Evolutionary conservation across 2,888 invertebrate species (phyloP), one percentile per base, ranked within the genome.

Genomic region (Agonum fuliginosum): DNA sequence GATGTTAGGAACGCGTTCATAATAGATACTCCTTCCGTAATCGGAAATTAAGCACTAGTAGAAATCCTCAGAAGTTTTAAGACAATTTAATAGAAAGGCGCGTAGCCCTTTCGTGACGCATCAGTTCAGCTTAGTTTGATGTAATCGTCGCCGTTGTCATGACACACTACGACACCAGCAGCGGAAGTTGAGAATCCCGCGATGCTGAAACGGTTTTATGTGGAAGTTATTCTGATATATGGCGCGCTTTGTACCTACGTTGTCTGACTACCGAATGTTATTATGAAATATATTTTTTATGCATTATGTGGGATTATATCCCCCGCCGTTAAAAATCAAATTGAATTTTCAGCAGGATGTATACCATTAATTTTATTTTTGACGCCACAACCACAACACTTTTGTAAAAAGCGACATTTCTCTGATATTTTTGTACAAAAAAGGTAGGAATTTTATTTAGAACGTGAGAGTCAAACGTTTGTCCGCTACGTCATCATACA

Each of bases 161-260:
- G 24, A 24, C 51, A 51, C n/a, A 22, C 51, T 51, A 24, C 24
- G 51, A 24, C 51, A 24, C n/a, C 41, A 1, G 20, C 51, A 24
- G n/a, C 51, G 51, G 51, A 51, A 51, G 51, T 51, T 46, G 20
- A 22, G 8, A 51, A 24, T n/a, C 51, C 10, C 51, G 48, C 22
- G 51, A 22, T 51, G 51, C 51, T 51, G 51, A 51, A 51, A 51
- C 24, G 51, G 51, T 51, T 51, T 51, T 51, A 51, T 51, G 51
- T 51, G 51, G 51, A 51, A 51, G 51, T 51, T 51, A 51, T 51
- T 51, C 51, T 51, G 51, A 51, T 51, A 51, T 51, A 51, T 51
- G 51, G 24, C 51, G 51, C 22, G 51, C 51, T 51, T 51, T 51
- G 51, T 51, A 51, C 51, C 51, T 51, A 51, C 51, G 51, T 51